Evolutionary conservation across 1,140 invertebrate species (phyloP), one percentile per base, ranked within the genome.

Genomic region (Phymorhynchus buccinoides): DNA sequence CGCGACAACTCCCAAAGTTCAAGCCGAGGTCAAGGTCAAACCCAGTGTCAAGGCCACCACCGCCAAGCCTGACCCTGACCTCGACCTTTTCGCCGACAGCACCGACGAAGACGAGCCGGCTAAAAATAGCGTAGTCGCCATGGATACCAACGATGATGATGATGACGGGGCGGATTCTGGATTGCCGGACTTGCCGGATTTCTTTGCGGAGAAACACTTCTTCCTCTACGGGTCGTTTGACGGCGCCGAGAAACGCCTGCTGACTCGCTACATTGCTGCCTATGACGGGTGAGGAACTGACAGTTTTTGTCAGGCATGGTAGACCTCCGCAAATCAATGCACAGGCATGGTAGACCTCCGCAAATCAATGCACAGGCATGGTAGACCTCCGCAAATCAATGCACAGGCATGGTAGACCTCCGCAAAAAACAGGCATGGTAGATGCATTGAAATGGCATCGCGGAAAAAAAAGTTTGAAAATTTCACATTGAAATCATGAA

Each of bases 171-270:
- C 86, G 35, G 91, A 92, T 82, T 90, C 89, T 35, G 91, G 90
- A 14, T 83, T 93, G 35, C 92, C 93, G 12, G 91, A 92, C 42
- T 82, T 93, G 16, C 93, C 93, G n/a, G 91, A 93, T 73, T 92
- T 93, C 83, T 92, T 94, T 75, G 80, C 88, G 18, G 89, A 90
- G 41, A 93, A 92, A 87, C 83, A 90, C 83, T 94, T 94, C 89
- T 91, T 93, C 68, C 86, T 94, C 2, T 93, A 93, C 88, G 93
- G 93, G 86, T 86, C 90, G 32, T 91, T 93, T 73, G 84, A 84
- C 27, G 85, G 78, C 1, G 52, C 73, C 42, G 89, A 92, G 75
- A 87, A 88, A 81, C 86, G 90, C 75, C 80, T 88, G 37, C 73
- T 93, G 81, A 88, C 84, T 3, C 83, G 93, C 85, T 93, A 91